Evolutionary conservation across 2,797 vertebrate genomes (phyloP).

Genomic region (Bradypodion ventrale): DNA sequence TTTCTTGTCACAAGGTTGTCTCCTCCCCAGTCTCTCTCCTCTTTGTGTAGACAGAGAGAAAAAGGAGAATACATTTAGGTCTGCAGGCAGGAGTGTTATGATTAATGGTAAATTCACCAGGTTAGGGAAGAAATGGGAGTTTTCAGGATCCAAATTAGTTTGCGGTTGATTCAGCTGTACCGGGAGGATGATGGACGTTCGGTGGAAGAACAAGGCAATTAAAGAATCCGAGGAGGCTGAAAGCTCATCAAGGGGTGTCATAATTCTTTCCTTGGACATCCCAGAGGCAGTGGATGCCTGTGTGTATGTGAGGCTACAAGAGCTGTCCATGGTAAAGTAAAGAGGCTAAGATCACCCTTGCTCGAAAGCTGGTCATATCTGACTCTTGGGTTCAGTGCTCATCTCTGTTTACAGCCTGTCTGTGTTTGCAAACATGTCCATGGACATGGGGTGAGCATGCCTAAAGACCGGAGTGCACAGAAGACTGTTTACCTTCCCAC

Average conservation of each 20-base stretch:
- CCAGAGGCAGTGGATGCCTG: neutral
- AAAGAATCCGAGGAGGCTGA: neutral
- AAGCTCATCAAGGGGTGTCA: neutral
- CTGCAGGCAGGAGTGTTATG: neutral
- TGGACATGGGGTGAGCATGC: too few species aligned
- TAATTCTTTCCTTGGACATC: neutral
- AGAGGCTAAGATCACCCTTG: too few species aligned
- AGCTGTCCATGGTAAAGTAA: too few species aligned
- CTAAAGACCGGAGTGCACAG: too few species aligned
- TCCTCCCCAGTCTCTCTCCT: neutral
- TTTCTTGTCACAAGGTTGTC: neutral
- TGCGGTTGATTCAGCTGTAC: neutral
- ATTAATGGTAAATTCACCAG: constrained; percentile 4
- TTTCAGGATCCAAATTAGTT: neutral
- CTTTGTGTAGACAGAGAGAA: neutral
- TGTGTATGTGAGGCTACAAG: neutral
- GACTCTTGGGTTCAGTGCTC: too few species aligned
- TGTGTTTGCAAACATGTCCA: too few species aligned
- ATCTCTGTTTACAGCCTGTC: too few species aligned
- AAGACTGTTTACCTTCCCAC: too few species aligned
- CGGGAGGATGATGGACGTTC: neutral
- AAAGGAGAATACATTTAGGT: neutral
- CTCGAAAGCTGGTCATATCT: too few species aligned
- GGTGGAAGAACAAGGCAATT: neutral
- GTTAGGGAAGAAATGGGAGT: neutral